These are phyloP conservation scores for Linnaemya tessellans DNA, from an alignment of 2,888 invertebrate genomes.

Conservation along the genomic window DNA sequence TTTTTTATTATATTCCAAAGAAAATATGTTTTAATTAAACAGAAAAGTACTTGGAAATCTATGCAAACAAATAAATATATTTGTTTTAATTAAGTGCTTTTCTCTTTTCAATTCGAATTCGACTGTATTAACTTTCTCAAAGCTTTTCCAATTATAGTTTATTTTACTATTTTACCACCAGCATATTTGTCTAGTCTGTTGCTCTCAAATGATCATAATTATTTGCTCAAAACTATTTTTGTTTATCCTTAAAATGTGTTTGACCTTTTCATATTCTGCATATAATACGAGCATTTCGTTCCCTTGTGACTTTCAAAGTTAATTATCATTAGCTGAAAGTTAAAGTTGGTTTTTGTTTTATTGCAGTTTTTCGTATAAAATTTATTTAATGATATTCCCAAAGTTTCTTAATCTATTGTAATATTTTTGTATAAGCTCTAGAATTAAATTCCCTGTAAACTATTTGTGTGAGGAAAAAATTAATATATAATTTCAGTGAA, in stretches of 20 bases:
- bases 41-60: no score
- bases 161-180: not conserved
- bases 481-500: not conserved
- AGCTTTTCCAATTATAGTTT: not conserved
- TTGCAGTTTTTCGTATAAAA: not conserved
- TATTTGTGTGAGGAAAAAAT: not conserved
- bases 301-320: slow-evolving; percentile 1
- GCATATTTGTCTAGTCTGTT: not conserved
- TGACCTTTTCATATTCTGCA: not conserved
- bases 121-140: not conserved
- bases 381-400: slow-evolving; percentile 1
- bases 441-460: not conserved
- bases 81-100: no score
- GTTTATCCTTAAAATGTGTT: not conserved
- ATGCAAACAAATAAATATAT: no score
- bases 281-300: not conserved
- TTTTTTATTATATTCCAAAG: no score
- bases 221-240: not conserved
- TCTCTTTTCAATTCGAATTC: no score
- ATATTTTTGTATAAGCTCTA: not conserved
- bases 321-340: slow-evolving; percentile 10
- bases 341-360: not conserved
- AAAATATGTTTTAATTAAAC: no score
- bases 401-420: slow-evolving; percentile 14
- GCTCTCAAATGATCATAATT: not conserved